phyloP scores from a whole-genome alignment of 2,113 vertebrate genomes.

The Gulo gulo region DNA sequence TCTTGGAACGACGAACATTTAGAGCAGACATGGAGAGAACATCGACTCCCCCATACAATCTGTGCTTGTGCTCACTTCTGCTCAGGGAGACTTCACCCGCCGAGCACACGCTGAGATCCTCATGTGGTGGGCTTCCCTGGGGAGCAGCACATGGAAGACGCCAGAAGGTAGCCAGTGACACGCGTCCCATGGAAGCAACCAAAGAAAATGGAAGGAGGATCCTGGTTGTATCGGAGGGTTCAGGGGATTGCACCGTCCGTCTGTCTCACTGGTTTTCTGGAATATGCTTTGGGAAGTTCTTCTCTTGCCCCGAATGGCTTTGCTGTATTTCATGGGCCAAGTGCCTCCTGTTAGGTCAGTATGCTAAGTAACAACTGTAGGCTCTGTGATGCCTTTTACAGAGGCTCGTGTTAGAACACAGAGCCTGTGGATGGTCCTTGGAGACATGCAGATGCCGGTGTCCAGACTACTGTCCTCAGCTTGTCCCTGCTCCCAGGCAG shows the following conservation, averaged over 20 bases:
- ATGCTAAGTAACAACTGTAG: not conserved
- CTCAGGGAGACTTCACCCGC: slow-evolving; percentile 26
- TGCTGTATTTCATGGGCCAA: not conserved
- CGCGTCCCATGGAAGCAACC: not conserved
- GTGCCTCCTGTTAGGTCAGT: not conserved
- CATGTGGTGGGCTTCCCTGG: not conserved
- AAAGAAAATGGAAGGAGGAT: not conserved
- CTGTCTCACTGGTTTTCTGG: not conserved
- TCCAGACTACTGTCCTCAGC: not conserved
- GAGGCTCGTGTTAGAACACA: not conserved
- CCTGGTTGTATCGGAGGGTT: not conserved
- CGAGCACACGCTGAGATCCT: not conserved
- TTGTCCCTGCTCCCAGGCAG: not conserved
- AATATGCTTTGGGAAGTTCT: not conserved
- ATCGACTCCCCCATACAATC: slow-evolving; percentile 62
- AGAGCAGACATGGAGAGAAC: slow-evolving; percentile 59
- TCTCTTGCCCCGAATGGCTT: not conserved
- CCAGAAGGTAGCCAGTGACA: not conserved
- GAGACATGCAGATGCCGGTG: not conserved
- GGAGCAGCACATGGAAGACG: not conserved
- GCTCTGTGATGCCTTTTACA: not conserved
- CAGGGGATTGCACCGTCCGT: not conserved
- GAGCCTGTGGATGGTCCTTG: not conserved
- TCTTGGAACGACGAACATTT: slow-evolving; percentile 40
- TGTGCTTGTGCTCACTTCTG: slow-evolving; percentile 40